Evolutionary conservation across 2,888 invertebrate species (phyloP).

Genomic region (Amiota minor): DNA sequence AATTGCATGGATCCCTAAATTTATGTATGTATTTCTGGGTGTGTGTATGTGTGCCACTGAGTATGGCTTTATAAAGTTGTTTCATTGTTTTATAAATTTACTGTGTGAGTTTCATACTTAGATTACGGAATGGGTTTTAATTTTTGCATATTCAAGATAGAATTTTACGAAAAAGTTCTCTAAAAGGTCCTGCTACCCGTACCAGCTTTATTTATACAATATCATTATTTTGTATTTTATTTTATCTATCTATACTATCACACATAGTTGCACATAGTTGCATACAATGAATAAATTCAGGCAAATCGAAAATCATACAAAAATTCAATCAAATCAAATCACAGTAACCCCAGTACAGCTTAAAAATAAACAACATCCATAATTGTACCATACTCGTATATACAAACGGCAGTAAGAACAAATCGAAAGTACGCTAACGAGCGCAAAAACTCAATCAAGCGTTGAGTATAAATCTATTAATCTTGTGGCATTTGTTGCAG

Average conservation of each 20-base stretch:
- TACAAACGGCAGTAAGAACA: neutral
- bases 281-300: neutral
- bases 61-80: conserved; percentile 30
- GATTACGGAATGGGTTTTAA: too few species aligned
- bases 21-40: conserved; percentile 41
- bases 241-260: too few species aligned
- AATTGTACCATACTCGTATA: too few species aligned
- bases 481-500: conserved; percentile 18
- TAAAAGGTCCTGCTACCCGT: too few species aligned
- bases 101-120: too few species aligned
- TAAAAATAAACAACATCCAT: too few species aligned
- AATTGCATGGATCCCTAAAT: conserved; percentile 5
- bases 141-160: too few species aligned
- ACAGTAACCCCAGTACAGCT: too few species aligned
- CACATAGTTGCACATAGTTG: too few species aligned
- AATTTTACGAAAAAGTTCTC: too few species aligned
- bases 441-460: neutral
- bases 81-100: neutral
- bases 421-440: neutral
- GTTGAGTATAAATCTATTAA: conserved; percentile 9
- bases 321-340: neutral
- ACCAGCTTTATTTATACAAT: too few species aligned
- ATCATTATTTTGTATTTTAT: too few species aligned
- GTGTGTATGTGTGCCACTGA: conserved; percentile 39
- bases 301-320: neutral